Percentiles rank a stretch among this genome's conserved stretches.
phyloP scores from a whole-genome alignment of 2,797 vertebrate genomes.

The Phyllotis vaccarum region DNA sequence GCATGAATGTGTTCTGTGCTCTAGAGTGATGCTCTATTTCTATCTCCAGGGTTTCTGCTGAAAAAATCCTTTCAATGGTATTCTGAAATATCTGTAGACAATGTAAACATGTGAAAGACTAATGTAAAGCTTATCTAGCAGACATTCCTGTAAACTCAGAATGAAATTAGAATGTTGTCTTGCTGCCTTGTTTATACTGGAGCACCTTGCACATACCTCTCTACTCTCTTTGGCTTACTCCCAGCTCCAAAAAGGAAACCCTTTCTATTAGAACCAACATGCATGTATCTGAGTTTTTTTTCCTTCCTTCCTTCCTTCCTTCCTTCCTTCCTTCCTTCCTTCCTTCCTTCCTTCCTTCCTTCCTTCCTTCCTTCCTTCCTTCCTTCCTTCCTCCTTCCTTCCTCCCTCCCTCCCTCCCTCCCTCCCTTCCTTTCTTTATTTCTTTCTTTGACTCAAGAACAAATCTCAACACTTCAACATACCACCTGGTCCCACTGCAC shows the following conservation, averaged over 20 bases:
- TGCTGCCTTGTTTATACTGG: not conserved
- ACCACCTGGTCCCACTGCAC: not conserved
- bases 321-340: no score
- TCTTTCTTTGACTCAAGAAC: constrained; percentile 22
- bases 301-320: not conserved
- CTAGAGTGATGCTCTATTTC: not conserved
- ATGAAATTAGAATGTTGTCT: not conserved
- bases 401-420: no score
- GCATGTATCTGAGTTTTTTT: not conserved
- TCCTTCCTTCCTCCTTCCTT: no score
- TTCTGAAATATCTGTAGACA: not conserved
- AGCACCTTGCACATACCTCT: not conserved
- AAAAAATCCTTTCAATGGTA: constrained; percentile 15
- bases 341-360: no score
- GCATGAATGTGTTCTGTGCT: not conserved
- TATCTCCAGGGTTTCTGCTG: not conserved
- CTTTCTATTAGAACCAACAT: not conserved
- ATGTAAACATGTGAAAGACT: not conserved
- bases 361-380: no score
- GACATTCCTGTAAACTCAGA: not conserved
- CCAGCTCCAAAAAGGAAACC: not conserved
- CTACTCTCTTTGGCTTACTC: not conserved
- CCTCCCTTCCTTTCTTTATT: no score
- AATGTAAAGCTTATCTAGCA: not conserved
- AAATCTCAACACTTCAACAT: not conserved